Evolutionary conservation across 2,113 vertebrate genomes (phyloP).

Genomic region (Motacilla tschutschensis): DNA sequence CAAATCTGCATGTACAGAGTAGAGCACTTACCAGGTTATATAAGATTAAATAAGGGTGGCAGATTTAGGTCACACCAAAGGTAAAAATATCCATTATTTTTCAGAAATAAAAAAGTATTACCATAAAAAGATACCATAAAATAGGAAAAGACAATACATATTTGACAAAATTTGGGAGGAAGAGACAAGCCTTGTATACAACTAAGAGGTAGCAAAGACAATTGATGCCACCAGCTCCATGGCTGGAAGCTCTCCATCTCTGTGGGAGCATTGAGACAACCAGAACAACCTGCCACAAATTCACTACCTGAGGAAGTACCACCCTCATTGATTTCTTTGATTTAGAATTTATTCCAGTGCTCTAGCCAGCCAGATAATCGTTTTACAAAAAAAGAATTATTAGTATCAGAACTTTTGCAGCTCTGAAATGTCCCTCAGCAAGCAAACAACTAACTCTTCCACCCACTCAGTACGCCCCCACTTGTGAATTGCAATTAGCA

Average conservation of each 20-base stretch:
- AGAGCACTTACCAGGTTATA: background rate
- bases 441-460: conserved; percentile 34
- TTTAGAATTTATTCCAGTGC: background rate
- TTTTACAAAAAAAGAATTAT: conserved; percentile 25
- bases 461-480: conserved; percentile 15
- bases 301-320: background rate
- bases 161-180: background rate
- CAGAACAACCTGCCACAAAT: background rate
- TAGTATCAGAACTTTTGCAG: conserved; percentile 22
- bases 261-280: background rate
- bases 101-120: background rate
- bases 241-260: background rate
- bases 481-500: conserved; percentile 49
- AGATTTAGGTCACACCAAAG: background rate
- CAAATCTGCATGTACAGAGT: background rate
- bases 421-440: conserved; percentile 22
- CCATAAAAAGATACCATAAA: background rate
- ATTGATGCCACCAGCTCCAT: background rate
- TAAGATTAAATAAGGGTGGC: background rate
- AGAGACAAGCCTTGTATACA: background rate
- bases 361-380: background rate
- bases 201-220: background rate
- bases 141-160: background rate
- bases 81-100: background rate
- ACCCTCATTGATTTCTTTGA: background rate